Evolutionary conservation across 1,140 invertebrate species (phyloP).

Genomic region (Drosophila santomea): DNA sequence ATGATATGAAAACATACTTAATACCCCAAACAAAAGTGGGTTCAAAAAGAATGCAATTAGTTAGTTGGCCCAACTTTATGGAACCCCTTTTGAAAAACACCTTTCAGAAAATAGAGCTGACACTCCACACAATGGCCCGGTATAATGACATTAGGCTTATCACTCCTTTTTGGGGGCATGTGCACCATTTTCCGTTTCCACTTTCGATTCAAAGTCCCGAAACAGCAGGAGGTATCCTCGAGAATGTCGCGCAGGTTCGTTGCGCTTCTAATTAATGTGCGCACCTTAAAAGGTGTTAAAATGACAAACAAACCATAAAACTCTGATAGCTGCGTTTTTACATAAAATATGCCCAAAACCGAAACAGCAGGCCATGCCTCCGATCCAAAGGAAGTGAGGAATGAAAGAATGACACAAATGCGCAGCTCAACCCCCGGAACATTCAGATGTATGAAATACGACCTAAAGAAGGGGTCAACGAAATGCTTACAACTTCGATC

Average conservation of each 20-base stretch:
- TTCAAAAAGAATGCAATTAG: not conserved
- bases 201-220: conserved; percentile 1
- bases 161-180: conserved; percentile 31
- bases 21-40: not conserved
- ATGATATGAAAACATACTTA: not conserved
- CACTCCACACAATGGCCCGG: conserved; percentile 15
- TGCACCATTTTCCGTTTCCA: conserved; percentile 40
- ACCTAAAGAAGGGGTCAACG: conserved; percentile 13
- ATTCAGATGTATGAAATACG: conserved; percentile 64
- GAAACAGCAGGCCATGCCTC: conserved; percentile 44
- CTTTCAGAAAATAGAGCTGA: conserved; percentile 16
- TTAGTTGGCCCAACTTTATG: not conserved
- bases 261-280: conserved; percentile 74
- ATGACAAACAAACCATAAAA: conserved; percentile 84
- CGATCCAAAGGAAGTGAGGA: conserved; percentile 7
- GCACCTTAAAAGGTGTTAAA: conserved; percentile 77
- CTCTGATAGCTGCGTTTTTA: conserved; percentile 61
- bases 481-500: conserved; percentile 27
- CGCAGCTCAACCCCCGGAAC: conserved; percentile 34
- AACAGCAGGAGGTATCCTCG: conserved; percentile 55
- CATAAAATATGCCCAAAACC: conserved; percentile 36
- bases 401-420: conserved; percentile 33
- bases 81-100: conserved; percentile 5
- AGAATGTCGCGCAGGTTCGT: conserved; percentile 57
- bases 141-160: conserved; percentile 55